phyloP scores from a whole-genome alignment of 2,797 vertebrate genomes.

The Pangasius larnaudii region DNA sequence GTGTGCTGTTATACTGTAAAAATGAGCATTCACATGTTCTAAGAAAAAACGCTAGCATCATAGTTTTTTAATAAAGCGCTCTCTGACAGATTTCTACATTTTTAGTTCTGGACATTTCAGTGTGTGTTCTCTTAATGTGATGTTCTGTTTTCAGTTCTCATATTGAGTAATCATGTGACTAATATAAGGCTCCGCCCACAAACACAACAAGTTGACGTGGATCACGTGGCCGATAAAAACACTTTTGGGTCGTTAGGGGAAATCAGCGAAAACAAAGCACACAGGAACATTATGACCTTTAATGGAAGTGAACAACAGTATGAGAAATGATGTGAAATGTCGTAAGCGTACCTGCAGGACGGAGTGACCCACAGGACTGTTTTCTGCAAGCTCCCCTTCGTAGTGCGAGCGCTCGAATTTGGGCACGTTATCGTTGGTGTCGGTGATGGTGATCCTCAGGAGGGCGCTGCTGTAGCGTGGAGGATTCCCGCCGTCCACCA shows the following conservation, averaged over 20 bases:
- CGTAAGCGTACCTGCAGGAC: slow-evolving; percentile 85
- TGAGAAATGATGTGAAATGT: not conserved
- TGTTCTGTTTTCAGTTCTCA: not conserved
- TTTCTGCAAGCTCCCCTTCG: slow-evolving; percentile 89
- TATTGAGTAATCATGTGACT: not conserved
- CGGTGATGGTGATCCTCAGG: slow-evolving; percentile 90
- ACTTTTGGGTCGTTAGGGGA: not conserved
- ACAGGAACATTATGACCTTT: not conserved
- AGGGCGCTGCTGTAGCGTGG: slow-evolving; percentile 89
- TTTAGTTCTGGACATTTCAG: not conserved
- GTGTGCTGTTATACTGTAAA: not conserved
- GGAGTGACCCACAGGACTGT: slow-evolving; percentile 92
- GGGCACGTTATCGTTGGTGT: slow-evolving; percentile 93
- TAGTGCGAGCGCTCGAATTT: slow-evolving; percentile 91
- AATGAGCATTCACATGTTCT: not conserved
- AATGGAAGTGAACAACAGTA: not conserved
- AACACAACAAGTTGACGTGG: not conserved
- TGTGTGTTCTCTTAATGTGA: not conserved
- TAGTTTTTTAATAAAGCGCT: not conserved
- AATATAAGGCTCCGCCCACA: not conserved
- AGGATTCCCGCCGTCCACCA: slow-evolving; percentile 89
- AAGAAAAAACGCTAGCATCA: not conserved
- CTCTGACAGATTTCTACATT: not conserved
- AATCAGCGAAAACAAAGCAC: not conserved
- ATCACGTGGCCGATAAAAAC: not conserved